Evolutionary conservation across 2,888 invertebrate genomes (phyloP).

Genomic region (Drosophila meridionalis): DNA sequence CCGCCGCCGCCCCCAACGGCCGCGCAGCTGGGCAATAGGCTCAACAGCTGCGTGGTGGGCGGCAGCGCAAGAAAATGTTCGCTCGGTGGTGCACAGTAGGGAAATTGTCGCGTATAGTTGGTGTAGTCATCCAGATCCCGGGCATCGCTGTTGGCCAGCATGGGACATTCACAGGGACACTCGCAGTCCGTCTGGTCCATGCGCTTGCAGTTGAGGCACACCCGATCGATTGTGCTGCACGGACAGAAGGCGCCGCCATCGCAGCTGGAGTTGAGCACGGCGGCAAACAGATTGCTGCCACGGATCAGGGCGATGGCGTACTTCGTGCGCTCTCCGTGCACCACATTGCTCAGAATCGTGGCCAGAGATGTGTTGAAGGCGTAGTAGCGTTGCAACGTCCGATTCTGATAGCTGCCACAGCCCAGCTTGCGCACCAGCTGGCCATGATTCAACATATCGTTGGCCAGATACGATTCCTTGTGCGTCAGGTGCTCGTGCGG

Average conservation of each 20-base stretch:
- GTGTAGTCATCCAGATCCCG: slow-evolving; percentile 50
- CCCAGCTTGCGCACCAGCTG: slow-evolving; percentile 92
- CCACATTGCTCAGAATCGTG: slow-evolving; percentile 92
- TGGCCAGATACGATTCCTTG: slow-evolving; percentile 94
- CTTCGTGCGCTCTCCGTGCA: slow-evolving; percentile 94
- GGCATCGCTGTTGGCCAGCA: slow-evolving; percentile 71
- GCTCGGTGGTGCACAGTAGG: slow-evolving; percentile 82
- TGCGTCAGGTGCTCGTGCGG: slow-evolving; percentile 96
- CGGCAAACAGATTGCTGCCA: slow-evolving; percentile 95
- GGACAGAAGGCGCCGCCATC: slow-evolving; percentile 95
- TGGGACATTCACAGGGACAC: slow-evolving; percentile 96
- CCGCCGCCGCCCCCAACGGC: slow-evolving; percentile 86
- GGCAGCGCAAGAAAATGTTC: slow-evolving; percentile 77
- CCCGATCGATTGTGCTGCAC: slow-evolving; percentile 94
- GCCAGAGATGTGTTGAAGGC: slow-evolving; percentile 91
- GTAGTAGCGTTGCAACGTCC: slow-evolving; percentile 93
- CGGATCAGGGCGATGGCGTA: slow-evolving; percentile 93
- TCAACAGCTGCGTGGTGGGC: slow-evolving; percentile 84
- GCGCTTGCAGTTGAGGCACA: slow-evolving; percentile 95
- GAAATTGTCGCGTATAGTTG: slow-evolving; percentile 79
- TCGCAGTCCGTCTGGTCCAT: slow-evolving; percentile 98
- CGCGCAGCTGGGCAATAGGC: slow-evolving; percentile 87
- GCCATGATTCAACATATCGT: slow-evolving; percentile 94
- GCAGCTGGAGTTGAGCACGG: slow-evolving; percentile 94
- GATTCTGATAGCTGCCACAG: slow-evolving; percentile 94